phyloP scores from a whole-genome alignment of 1,140 invertebrate genomes.

The Daktulosphaira vitifoliae region DNA sequence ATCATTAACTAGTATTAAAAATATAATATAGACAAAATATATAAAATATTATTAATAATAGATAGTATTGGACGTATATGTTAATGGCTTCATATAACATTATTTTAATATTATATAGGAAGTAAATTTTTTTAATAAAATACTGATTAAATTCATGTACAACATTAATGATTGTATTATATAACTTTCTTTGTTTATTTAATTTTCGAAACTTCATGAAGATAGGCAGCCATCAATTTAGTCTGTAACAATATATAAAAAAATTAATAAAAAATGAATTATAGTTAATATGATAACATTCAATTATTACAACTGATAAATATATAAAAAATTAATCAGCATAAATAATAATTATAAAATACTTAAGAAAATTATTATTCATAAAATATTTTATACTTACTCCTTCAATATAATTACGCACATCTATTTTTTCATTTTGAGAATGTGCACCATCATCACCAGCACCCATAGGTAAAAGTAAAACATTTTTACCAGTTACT shows the following conservation, averaged over 20 bases:
- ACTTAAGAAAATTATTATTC: too few species aligned
- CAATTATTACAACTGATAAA: neutral
- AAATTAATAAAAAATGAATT: conserved; percentile 9
- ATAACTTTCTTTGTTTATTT: neutral
- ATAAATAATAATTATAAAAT: too few species aligned
- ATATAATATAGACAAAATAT: too few species aligned
- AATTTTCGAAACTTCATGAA: conserved; percentile 52
- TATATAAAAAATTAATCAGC: too few species aligned
- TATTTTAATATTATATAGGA: too few species aligned
- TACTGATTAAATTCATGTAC: too few species aligned
- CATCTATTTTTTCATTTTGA: conserved; percentile 94
- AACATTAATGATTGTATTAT: too few species aligned
- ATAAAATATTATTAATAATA: too few species aligned
- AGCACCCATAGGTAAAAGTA: conserved; percentile 82
- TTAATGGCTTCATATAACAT: too few species aligned
- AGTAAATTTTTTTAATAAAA: too few species aligned
- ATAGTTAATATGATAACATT: neutral
- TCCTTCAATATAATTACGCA: conserved; percentile 87
- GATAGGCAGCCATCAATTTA: conserved; percentile 74
- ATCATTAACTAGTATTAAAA: too few species aligned
- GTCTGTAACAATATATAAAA: conserved; percentile 65
- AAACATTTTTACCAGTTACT: conserved; percentile 83
- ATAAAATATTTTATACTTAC: conserved; percentile 50
- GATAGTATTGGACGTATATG: too few species aligned
- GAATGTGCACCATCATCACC: conserved; percentile 96